These are phyloP conservation scores for Todiramphus chloris DNA, from an alignment of 2,113 vertebrate species.

Conservation along the genomic window DNA sequence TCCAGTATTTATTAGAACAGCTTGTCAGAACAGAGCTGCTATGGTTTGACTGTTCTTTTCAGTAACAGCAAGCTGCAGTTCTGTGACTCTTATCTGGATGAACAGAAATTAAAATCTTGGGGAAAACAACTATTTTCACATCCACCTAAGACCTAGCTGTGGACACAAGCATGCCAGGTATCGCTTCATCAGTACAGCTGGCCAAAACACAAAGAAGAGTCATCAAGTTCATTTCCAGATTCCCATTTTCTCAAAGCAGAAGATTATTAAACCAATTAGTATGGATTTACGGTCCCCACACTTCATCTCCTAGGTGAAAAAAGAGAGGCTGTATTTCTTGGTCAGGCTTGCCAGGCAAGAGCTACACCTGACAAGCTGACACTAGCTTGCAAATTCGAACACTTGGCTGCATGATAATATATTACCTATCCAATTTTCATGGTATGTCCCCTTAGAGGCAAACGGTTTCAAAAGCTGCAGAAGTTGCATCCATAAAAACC, in stretches of 20 bases:
- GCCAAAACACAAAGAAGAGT: neutral
- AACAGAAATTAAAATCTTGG: neutral
- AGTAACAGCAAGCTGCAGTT: neutral
- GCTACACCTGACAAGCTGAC: neutral
- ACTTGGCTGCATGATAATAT: neutral
- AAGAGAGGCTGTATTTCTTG: neutral
- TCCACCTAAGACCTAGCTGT: neutral
- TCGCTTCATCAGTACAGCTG: neutral
- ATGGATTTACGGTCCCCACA: neutral
- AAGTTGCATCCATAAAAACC: neutral
- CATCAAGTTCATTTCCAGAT: neutral
- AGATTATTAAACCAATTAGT: neutral
- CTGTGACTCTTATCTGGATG: neutral
- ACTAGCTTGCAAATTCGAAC: neutral
- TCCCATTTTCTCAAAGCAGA: neutral
- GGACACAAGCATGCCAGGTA: neutral
- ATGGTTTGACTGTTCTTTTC: constrained; percentile 17
- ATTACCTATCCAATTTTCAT: neutral
- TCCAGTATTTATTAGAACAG: neutral
- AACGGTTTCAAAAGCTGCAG: neutral
- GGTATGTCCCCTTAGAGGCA: neutral
- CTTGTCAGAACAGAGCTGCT: neutral
- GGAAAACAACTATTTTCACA: neutral
- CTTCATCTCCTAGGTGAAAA: neutral
- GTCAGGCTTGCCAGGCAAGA: neutral